Conservation (phyloP, 2,888 invertebrate species). For the Cotesia congregata region DNA sequence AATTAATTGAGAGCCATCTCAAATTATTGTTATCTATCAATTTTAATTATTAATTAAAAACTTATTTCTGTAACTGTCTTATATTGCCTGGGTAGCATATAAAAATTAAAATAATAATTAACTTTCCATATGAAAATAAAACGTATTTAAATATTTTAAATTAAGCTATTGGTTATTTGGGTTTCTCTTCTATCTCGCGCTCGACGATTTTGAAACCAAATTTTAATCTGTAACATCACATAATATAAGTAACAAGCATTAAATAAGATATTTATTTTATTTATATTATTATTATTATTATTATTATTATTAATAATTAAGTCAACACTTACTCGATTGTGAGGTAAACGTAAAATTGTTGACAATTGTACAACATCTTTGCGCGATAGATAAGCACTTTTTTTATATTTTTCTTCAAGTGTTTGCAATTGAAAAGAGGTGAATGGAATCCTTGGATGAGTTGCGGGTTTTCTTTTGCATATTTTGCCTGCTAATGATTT, state of each 20-base stretch:
- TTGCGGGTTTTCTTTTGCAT: slow-evolving; percentile 59
- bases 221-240: slow-evolving; percentile 71
- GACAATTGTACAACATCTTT: slow-evolving; percentile 78
- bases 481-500: slow-evolving; percentile 65
- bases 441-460: slow-evolving; percentile 77
- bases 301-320: neutral
- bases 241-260: slow-evolving; percentile 18
- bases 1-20: neutral
- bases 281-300: neutral
- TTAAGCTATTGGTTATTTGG: slow-evolving; percentile 38
- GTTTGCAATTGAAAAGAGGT: slow-evolving; percentile 78
- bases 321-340: slow-evolving; percentile 75
- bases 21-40: slow-evolving; percentile 5
- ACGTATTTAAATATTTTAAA: slow-evolving; percentile 3
- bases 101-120: neutral
- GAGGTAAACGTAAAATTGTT: slow-evolving; percentile 76
- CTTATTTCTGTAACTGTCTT: neutral
- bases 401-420: slow-evolving; percentile 78
- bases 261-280: slow-evolving; percentile 15
- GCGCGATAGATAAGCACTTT: slow-evolving; percentile 79
- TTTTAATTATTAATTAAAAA: slow-evolving; percentile 3
- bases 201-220: slow-evolving; percentile 87
- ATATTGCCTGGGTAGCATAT: neutral
- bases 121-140: neutral
- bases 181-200: slow-evolving; percentile 81